Base-by-base conservation (phyloP, 1,140 invertebrate genomes). In the Heliconius congener region DNA sequence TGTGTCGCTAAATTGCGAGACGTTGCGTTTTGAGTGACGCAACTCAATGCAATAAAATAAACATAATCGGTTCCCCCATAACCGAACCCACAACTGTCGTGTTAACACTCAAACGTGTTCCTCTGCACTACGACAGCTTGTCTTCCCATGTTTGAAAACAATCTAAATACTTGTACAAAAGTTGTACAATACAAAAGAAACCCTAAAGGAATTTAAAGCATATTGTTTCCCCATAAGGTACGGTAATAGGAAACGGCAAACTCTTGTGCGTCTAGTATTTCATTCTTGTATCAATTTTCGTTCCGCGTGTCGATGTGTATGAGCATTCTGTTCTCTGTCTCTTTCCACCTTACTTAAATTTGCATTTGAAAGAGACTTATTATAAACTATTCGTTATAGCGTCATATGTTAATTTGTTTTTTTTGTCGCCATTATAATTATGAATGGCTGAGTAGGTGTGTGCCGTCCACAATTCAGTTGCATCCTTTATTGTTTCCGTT, bases 201-300 rank as follows among this genome's bases (percentile, higher is more conserved):
- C 84, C 84, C 78, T 85, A 85, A 81, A 88, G 84, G 85, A 84
- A 88, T 86, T 82, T 83, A 81, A 81, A 85, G 82, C 83, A 84
- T 85, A 85, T 86, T 85, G 82, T 86, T 85, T 83, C 81, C 83
- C 77, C 82, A 87, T 83, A 86, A 79, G 84, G 83, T 80, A 84
- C 77, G 78, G 85, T 86, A 85, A 88, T 86, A 84, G 82, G 83
- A 87, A 84, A 80, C 84, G 78, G 60, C 60, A 30, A 57, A 55
- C 78, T 57, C 66, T 37, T 71, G 50, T 73, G 42, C 77, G 75
- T 81, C 78, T 80, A 80, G 73, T 78, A 80, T 82, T 82, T 76
- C 77, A 75, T 78, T 80, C 34, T 82, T 8, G 81, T 84, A 84
- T 84, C 83, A 80, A 80, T 84, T 84, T 82, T 80, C 83, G 52